These are phyloP conservation scores for Enteromius afrohamiltoni DNA, from an alignment of 2,797 vertebrate genomes.

Conservation along the genomic window DNA sequence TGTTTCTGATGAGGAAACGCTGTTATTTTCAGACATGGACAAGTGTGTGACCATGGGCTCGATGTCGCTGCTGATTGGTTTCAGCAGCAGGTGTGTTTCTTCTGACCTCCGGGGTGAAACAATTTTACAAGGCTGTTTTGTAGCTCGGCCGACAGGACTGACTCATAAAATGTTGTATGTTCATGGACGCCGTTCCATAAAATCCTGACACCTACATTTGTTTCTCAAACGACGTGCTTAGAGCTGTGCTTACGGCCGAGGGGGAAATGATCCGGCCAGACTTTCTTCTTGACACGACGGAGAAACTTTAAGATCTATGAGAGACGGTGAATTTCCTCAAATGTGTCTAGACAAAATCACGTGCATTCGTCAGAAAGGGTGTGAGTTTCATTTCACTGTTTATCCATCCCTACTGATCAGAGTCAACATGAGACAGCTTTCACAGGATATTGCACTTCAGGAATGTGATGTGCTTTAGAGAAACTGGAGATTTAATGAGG, in stretches of 20 bases:
- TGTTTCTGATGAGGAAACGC: neutral
- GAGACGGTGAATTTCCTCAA: neutral
- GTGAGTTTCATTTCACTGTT: neutral
- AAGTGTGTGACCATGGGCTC: slow-evolving; percentile 41
- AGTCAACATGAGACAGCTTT: neutral
- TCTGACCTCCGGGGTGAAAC: slow-evolving; percentile 62
- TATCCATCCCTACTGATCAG: neutral
- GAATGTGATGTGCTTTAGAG: neutral
- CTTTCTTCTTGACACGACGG: slow-evolving; percentile 8
- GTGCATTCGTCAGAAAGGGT: neutral
- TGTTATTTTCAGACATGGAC: slow-evolving; percentile 47
- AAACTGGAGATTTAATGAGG: neutral
- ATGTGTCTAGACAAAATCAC: neutral
- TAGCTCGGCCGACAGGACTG: slow-evolving; percentile 51
- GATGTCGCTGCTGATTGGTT: slow-evolving; percentile 55
- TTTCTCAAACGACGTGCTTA: slow-evolving; percentile 50
- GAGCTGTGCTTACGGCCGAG: slow-evolving; percentile 19
- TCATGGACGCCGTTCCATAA: slow-evolving; percentile 63
- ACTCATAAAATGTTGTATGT: slow-evolving; percentile 63
- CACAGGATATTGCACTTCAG: neutral
- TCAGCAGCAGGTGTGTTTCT: slow-evolving; percentile 62
- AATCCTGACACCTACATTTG: slow-evolving; percentile 59
- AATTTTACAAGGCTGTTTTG: slow-evolving; percentile 59
- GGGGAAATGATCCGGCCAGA: neutral
- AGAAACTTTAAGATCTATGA: slow-evolving; percentile 10